Evolutionary conservation across 2,113 vertebrate species (phyloP), one percentile per base, ranked within the genome.

Genomic region (Bufo gargarizans): DNA sequence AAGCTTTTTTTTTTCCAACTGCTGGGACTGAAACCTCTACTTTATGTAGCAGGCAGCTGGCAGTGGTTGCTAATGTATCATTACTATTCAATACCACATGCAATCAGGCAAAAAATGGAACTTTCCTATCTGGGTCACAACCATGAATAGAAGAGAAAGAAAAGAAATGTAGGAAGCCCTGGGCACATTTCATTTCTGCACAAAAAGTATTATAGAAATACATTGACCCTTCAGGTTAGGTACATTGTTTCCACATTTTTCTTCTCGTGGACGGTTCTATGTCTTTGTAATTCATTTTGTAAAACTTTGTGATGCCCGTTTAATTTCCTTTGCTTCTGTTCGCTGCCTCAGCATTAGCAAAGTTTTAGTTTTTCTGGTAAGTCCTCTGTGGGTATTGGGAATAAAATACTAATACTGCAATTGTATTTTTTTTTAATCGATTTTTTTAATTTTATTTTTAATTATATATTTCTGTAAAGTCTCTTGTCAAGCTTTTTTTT

Each of bases 121-220:
- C 77, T 74, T 65, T 84, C 49, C 81, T 89, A 89, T 89, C 80
- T 89, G 87, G 87, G 82, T 89, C 87, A 89, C 81, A 19, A 69
- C 74, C 80, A 78, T 89, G 81, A 84, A 89, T 69, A 83, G 80
- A 55, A 69, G 77, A 67, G 47, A 49, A 83, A 78, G 71, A 88
- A 82, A 74, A 63, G 61, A 59, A 33, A 63, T 88, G 58, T 43
- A 47, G 53, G 58, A 50, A 22, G 74, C 87, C 81, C 7, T 17
- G 10, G 80, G 87, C 69, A 55, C 58, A 65, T 77, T 84, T 65
- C 22, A 83, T 88, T 65, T 77, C n/a, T 74, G 56, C 14, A 82
- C 9, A 72, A 12, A 69, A 56, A 33, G 33, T 50, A 22, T n/a
- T 67, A 22, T 53, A 67, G 43, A 58, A 82, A 82, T 63, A 82